These are phyloP conservation scores for Lemur catta DNA, from an alignment of 2,797 vertebrate species.

Conservation along the genomic window DNA sequence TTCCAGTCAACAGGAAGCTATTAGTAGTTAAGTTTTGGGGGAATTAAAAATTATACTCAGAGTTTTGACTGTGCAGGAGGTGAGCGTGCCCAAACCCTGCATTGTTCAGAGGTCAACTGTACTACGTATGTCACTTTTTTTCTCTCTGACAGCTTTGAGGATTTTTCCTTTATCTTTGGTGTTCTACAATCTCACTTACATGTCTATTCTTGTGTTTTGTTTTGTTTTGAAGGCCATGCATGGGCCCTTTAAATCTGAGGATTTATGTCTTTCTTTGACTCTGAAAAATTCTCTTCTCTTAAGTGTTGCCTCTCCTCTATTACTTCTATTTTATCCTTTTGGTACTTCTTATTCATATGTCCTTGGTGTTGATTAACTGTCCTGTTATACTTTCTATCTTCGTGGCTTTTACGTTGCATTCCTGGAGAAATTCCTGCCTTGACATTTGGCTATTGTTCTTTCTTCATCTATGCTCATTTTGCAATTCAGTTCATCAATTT, in stretches of 20 bases:
- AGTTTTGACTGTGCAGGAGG: background rate
- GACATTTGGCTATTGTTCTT: background rate
- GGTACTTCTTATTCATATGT: background rate
- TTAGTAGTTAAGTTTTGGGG: background rate
- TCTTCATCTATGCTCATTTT: background rate
- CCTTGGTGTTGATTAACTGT: background rate
- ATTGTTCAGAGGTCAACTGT: too few relatives aligned
- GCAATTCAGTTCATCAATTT: background rate
- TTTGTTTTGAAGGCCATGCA: background rate
- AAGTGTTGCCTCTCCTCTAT: background rate
- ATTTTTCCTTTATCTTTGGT: background rate
- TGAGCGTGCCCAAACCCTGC: background rate
- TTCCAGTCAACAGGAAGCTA: background rate
- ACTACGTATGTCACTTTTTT: fast-evolving
- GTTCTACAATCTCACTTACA: background rate
- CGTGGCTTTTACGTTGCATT: background rate
- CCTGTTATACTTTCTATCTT: background rate
- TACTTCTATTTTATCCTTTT: background rate
- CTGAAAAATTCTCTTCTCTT: background rate
- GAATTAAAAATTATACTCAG: background rate
- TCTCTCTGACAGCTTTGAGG: background rate
- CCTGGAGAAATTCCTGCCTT: background rate
- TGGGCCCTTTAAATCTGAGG: background rate
- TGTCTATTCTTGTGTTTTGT: background rate
- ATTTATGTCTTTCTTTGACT: background rate